Conservation (phyloP, 2,797 vertebrate species). For the Alfaro cultratus region DNA sequence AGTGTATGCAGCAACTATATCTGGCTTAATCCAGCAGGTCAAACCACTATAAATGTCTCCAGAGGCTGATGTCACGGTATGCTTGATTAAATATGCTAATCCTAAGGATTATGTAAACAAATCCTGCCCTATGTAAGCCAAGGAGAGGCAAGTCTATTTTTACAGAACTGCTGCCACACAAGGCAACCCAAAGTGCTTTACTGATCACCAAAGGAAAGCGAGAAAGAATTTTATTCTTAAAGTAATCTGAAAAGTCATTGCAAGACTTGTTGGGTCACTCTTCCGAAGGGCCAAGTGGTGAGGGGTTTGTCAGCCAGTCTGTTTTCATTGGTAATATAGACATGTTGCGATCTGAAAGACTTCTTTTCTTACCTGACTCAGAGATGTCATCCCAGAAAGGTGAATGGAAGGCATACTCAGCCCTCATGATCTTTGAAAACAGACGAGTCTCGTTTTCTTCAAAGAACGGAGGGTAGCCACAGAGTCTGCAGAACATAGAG, state of each 20-base stretch:
- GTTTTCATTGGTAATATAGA: background rate
- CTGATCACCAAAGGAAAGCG: background rate
- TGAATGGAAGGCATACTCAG: slow-evolving; percentile 91
- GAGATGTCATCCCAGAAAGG: slow-evolving; percentile 97
- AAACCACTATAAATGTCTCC: slow-evolving; percentile 15
- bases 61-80: slow-evolving; percentile 11
- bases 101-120: slow-evolving; percentile 19
- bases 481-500: slow-evolving; percentile 78
- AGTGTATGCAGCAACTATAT: background rate
- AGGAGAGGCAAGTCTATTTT: background rate
- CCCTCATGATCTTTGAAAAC: slow-evolving; percentile 93
- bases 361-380: slow-evolving; percentile 84
- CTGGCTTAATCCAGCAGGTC: slow-evolving; percentile 44
- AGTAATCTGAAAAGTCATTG: background rate
- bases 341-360: too few relatives aligned
- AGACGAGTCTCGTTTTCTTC: slow-evolving; percentile 92
- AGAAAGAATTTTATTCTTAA: background rate
- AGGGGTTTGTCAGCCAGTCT: background rate
- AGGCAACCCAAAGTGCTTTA: background rate
- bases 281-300: background rate
- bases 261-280: background rate
- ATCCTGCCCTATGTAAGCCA: slow-evolving; percentile 17
- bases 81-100: slow-evolving; percentile 26
- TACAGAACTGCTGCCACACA: background rate
- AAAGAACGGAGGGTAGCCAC: slow-evolving; percentile 95